Conservation (phyloP, 2,888 invertebrate genomes). For the Eledona agricola region DNA sequence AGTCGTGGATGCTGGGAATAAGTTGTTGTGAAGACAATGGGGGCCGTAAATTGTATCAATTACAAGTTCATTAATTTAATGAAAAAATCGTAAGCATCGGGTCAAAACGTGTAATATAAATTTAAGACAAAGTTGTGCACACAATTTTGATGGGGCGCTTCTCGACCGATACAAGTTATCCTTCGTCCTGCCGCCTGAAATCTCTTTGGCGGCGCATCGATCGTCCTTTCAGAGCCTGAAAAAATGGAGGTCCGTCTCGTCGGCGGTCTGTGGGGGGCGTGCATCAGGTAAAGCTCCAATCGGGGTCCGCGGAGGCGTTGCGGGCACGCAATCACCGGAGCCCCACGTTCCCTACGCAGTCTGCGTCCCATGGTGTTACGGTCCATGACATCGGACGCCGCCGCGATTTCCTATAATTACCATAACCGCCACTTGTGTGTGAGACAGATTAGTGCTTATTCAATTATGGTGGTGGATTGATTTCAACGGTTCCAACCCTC, state of each 20-base stretch:
- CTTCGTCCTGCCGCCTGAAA: conserved; percentile 9
- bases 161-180: not conserved
- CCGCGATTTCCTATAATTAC: conserved; percentile 48
- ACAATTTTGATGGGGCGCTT: no score
- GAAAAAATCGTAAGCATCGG: no score
- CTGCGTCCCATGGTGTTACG: conserved; percentile 51
- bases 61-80: no score
- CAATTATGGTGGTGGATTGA: conserved; percentile 39
- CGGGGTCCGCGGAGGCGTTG: conserved; percentile 49
- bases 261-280: conserved; percentile 43
- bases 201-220: conserved; percentile 35
- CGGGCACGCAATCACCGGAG: conserved; percentile 46
- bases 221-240: not conserved
- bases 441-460: conserved; percentile 54
- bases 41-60: no score
- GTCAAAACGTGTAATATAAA: no score
- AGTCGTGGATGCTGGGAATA: no score
- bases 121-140: no score
- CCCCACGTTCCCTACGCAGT: conserved; percentile 46
- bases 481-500: conserved; percentile 7
- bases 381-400: conserved; percentile 49
- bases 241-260: conserved; percentile 11
- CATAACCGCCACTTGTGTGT: conserved; percentile 54
- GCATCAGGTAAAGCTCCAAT: conserved; percentile 50
- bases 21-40: no score